These are phyloP conservation scores for Ovibos moschatus DNA, from an alignment of 2,113 vertebrate species.

Conservation along the genomic window DNA sequence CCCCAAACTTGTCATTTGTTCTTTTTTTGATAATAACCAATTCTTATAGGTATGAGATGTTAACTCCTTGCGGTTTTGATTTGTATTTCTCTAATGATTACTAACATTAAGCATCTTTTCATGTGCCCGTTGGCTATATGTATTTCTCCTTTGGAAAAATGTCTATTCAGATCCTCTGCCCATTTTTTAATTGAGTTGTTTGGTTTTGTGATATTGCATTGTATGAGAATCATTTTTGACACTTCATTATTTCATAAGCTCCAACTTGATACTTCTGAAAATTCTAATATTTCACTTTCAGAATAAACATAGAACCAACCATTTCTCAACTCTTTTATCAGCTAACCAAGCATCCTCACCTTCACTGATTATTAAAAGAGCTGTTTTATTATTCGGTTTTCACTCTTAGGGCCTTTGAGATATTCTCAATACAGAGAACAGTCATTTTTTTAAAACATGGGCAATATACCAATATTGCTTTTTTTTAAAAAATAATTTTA, in stretches of 20 bases:
- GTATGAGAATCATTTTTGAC: background rate
- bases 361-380: background rate
- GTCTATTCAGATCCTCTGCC: background rate
- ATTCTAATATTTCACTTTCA: background rate
- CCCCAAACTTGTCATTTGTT: background rate
- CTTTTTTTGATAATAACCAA: background rate
- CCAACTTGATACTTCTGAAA: background rate
- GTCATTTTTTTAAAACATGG: background rate
- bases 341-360: too few relatives aligned
- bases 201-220: background rate
- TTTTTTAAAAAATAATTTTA: background rate
- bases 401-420: background rate
- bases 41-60: background rate
- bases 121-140: background rate
- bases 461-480: background rate
- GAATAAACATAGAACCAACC: background rate
- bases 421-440: background rate
- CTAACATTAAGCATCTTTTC: background rate
- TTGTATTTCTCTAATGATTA: background rate
- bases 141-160: background rate
- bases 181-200: background rate
- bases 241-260: background rate
- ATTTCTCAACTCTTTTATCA: background rate
- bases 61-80: background rate
- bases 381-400: background rate